These are phyloP conservation scores for Mormoops blainvillei DNA, from an alignment of 2,113 vertebrate genomes.

Conservation along the genomic window DNA sequence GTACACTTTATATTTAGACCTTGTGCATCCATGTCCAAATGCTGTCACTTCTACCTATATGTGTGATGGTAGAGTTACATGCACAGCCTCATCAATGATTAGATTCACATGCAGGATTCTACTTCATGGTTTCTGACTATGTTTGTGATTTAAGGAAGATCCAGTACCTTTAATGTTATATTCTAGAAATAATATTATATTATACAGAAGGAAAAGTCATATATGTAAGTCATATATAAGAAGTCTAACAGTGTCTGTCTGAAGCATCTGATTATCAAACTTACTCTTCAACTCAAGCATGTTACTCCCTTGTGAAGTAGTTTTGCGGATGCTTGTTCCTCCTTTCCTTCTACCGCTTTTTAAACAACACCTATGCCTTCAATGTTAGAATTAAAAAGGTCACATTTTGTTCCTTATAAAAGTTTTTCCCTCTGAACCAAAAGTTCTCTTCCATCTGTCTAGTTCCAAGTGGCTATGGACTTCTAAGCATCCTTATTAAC, in stretches of 20 bases:
- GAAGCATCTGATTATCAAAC: constrained; percentile 87
- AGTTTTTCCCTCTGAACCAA: constrained; percentile 81
- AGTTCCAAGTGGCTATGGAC: not conserved
- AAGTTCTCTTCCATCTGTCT: not conserved
- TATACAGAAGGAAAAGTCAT: constrained; percentile 30
- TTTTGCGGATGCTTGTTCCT: constrained; percentile 85
- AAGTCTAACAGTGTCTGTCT: constrained; percentile 76
- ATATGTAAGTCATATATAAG: not conserved
- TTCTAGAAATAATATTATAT: constrained; percentile 36
- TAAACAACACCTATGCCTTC: constrained; percentile 84
- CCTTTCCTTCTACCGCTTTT: constrained; percentile 88
- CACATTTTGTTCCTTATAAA: constrained; percentile 88
- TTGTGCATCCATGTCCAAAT: constrained; percentile 48
- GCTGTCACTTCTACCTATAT: not conserved
- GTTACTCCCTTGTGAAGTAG: constrained; percentile 83
- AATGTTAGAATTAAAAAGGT: constrained; percentile 89
- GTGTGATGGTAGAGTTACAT: constrained; percentile 37
- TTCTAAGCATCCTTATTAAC: not conserved
- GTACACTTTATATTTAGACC: constrained; percentile 63
- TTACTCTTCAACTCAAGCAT: constrained; percentile 88
- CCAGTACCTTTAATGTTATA: constrained; percentile 14
- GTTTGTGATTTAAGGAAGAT: not conserved
- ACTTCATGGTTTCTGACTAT: constrained; percentile 24
- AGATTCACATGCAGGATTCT: constrained; percentile 51
- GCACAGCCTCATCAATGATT: not conserved